These are phyloP conservation scores for Dinocampus coccinellae DNA, from an alignment of 2,888 invertebrate species.

Conservation along the genomic window DNA sequence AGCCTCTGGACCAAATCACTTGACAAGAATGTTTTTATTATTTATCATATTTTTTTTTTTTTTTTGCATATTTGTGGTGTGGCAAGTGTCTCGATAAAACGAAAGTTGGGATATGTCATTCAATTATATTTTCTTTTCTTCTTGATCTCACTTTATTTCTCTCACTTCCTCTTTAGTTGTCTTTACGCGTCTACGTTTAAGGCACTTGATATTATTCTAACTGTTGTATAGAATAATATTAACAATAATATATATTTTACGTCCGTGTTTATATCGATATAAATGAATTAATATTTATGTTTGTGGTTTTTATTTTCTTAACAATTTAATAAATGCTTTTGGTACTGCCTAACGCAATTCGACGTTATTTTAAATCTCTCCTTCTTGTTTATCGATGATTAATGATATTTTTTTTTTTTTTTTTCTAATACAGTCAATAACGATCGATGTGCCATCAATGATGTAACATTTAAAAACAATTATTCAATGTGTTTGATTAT, in stretches of 20 bases:
- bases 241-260: constrained; percentile 44
- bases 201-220: constrained; percentile 27
- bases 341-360: constrained; percentile 40
- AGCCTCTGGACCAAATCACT: neutral
- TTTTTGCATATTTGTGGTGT: neutral
- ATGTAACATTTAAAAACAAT: neutral
- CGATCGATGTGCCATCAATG: neutral
- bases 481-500: constrained; percentile 15
- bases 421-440: constrained; percentile 2
- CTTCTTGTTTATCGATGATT: constrained; percentile 21
- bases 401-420: constrained; percentile 1
- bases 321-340: constrained; percentile 45
- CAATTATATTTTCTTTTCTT: neutral
- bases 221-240: constrained; percentile 17
- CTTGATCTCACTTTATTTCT: neutral
- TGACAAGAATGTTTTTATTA: too few relatives aligned
- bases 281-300: constrained; percentile 23
- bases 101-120: neutral
- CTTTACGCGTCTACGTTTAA: constrained; percentile 21
- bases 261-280: constrained; percentile 41
- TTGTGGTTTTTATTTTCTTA: constrained; percentile 31
- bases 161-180: neutral
- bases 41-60: too few relatives aligned
- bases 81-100: neutral
- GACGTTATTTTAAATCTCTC: constrained; percentile 14